A percentile compares a stretch with the other conserved stretches of the same genome.
phyloP scores from a whole-genome alignment of 2,113 vertebrate genomes.

The Camelus dromedarius region DNA sequence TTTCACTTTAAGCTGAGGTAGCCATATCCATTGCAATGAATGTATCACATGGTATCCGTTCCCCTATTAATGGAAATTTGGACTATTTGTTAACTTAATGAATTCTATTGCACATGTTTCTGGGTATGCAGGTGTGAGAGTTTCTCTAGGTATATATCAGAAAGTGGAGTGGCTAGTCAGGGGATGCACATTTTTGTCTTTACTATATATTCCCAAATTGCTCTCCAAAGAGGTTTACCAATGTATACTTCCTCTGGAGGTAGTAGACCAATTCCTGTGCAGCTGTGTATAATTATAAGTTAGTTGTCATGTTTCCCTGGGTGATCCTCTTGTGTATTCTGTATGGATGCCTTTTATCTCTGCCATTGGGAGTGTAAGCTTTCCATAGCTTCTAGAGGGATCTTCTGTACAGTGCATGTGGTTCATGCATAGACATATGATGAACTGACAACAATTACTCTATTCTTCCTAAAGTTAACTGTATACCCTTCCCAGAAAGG shows the following conservation, averaged over 20 bases:
- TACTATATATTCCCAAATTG: background rate
- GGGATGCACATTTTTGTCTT: background rate
- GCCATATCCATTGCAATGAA: background rate
- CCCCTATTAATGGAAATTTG: background rate
- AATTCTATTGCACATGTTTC: background rate
- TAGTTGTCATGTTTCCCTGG: background rate
- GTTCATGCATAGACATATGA: background rate
- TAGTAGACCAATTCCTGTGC: background rate
- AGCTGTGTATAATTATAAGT: background rate
- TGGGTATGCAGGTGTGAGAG: background rate
- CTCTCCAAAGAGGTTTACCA: background rate
- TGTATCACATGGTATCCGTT: background rate
- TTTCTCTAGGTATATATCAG: slow-evolving; percentile 23
- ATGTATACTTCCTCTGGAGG: background rate
- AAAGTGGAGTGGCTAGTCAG: background rate
- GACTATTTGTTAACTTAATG: slow-evolving; percentile 2
- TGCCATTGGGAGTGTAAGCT: background rate
- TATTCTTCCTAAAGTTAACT: background rate
- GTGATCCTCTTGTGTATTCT: background rate
- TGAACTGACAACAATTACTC: background rate
- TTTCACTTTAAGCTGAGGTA: background rate
- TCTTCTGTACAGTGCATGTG: background rate
- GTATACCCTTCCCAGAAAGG: background rate
- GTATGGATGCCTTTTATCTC: background rate
- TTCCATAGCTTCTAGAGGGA: background rate